phyloP scores from a whole-genome alignment of 2,797 vertebrate species.

The Monodelphis domestica region DNA sequence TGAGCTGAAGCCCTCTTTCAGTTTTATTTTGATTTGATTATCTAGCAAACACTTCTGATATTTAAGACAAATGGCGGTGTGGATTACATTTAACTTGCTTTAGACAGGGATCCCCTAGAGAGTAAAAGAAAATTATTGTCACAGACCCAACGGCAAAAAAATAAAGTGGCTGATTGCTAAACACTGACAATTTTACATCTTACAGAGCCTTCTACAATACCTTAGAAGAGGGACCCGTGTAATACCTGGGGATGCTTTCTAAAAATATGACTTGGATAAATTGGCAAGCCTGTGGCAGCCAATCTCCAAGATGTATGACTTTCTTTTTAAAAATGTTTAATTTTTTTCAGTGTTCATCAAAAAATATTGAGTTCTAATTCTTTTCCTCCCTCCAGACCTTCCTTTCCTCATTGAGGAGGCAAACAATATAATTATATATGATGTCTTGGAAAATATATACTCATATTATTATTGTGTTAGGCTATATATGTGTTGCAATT shows the following conservation, averaged over 20 bases:
- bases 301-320: background rate
- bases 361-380: background rate
- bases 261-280: background rate
- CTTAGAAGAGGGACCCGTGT: background rate
- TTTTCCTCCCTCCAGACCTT: background rate
- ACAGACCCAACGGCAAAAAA: accelerated
- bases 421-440: background rate
- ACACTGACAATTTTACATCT: background rate
- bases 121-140: accelerated
- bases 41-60: background rate
- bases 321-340: background rate
- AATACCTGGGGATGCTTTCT: background rate
- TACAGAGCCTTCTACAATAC: background rate
- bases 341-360: background rate
- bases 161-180: accelerated
- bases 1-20: background rate
- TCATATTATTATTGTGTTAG: background rate
- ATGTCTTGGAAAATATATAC: background rate
- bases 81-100: background rate
- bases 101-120: background rate
- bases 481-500: background rate
- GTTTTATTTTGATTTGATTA: background rate
- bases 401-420: background rate
- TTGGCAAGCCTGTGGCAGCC: background rate
- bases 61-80: accelerated